phyloP scores from a whole-genome alignment of 1,140 invertebrate genomes.

The Psix sp. region DNA sequence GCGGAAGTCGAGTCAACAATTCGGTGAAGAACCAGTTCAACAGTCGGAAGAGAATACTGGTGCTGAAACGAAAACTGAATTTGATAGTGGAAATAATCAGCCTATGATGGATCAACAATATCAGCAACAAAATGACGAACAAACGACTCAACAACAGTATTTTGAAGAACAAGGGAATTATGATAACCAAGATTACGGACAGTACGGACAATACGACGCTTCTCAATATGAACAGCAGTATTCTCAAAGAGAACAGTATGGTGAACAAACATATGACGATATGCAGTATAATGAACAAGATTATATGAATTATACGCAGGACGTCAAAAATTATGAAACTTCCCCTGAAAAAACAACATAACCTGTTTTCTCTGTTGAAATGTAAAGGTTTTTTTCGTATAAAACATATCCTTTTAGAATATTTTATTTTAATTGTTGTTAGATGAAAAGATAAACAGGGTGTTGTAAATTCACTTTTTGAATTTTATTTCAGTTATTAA shows the following conservation, averaged over 20 bases:
- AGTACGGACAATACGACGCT: slow-evolving; percentile 64
- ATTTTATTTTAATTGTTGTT: no score
- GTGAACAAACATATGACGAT: slow-evolving; percentile 31
- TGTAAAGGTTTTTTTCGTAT: no score
- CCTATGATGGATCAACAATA: slow-evolving; percentile 5
- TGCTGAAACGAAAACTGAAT: not conserved
- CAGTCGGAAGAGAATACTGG: slow-evolving; percentile 6
- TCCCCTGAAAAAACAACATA: slow-evolving; percentile 6
- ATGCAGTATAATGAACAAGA: slow-evolving; percentile 51
- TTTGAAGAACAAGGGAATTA: slow-evolving; percentile 48
- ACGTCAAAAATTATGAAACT: slow-evolving; percentile 35
- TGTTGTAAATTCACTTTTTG: no score
- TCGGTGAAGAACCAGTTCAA: slow-evolving; percentile 13
- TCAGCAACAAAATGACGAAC: slow-evolving; percentile 17
- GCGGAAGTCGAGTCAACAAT: not conserved
- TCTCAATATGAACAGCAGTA: slow-evolving; percentile 59
- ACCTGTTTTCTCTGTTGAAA: not conserved
- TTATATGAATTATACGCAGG: slow-evolving; percentile 43
- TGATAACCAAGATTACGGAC: slow-evolving; percentile 58
- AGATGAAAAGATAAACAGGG: no score
- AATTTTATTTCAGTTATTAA: no score
- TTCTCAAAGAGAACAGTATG: slow-evolving; percentile 38
- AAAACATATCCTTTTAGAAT: no score
- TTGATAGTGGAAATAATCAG: not conserved
- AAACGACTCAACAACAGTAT: slow-evolving; percentile 42